These are phyloP conservation scores for Cosmia trapezina DNA, from an alignment of 2,888 invertebrate species.

Conservation along the genomic window DNA sequence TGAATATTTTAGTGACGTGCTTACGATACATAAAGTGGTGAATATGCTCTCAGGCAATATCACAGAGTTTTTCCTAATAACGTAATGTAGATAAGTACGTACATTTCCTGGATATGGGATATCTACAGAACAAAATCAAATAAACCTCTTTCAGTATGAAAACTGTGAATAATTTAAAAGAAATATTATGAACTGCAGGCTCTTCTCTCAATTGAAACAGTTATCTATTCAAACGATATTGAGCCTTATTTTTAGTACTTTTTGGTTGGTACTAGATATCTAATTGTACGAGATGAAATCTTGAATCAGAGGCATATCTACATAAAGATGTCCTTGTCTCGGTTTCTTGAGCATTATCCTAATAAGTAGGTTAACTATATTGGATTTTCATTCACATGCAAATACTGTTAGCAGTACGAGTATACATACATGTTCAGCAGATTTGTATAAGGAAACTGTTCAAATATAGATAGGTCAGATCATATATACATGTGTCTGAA, in stretches of 20 bases:
- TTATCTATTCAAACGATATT: conserved; percentile 27
- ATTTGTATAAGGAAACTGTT: conserved; percentile 60
- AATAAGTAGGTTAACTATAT: conserved; percentile 62
- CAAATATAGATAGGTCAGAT: conserved; percentile 61
- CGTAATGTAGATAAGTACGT: conserved; percentile 32
- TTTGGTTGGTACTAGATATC: background rate
- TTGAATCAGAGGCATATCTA: conserved; percentile 17
- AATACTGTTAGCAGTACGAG: conserved; percentile 47
- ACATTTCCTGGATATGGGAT: conserved; percentile 33
- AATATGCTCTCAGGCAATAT: conserved; percentile 75
- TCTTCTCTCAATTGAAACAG: conserved; percentile 21
- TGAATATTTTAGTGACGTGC: conserved; percentile 84
- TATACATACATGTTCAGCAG: conserved; percentile 41
- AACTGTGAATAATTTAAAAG: conserved; percentile 53
- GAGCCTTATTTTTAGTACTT: conserved; percentile 16
- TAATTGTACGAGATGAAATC: conserved; percentile 18
- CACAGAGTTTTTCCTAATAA: conserved; percentile 50
- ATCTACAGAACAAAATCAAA: conserved; percentile 53
- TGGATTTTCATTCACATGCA: conserved; percentile 62
- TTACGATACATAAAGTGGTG: conserved; percentile 78
- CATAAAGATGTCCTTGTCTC: conserved; percentile 34
- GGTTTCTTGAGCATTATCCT: conserved; percentile 42
- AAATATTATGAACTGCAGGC: conserved; percentile 40
- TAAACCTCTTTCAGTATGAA: conserved; percentile 51
- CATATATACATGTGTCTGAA: conserved; percentile 36